A percentile compares a stretch with the other conserved stretches of the same genome.
Conservation (phyloP, 2,113 vertebrate genomes). For the Nibea coibor region DNA sequence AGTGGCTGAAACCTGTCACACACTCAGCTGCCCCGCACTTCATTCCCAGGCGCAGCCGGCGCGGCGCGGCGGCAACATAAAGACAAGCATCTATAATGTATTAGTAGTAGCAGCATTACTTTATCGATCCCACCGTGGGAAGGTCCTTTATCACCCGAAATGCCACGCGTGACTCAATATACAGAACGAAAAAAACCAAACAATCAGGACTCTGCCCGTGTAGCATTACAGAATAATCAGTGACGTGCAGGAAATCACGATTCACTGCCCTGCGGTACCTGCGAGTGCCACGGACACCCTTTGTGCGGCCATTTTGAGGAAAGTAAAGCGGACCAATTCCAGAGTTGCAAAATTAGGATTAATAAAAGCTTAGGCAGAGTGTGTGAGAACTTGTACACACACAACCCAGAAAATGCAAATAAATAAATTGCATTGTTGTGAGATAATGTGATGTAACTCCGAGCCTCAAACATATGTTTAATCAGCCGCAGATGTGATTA, state of each 20-base stretch:
- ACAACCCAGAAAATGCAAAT: not conserved
- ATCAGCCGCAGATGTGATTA: constrained; percentile 48
- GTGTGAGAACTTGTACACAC: not conserved
- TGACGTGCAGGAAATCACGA: constrained; percentile 43
- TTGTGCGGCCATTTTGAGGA: not conserved
- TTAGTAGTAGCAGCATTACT: constrained; percentile 32
- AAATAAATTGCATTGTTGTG: constrained; percentile 16
- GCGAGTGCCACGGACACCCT: not conserved
- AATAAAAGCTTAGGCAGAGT: not conserved
- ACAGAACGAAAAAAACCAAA: constrained; percentile 15
- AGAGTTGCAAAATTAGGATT: constrained; percentile 2
- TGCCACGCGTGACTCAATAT: constrained; percentile 40
- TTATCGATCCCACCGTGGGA: constrained; percentile 36
- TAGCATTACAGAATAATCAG: constrained; percentile 25
- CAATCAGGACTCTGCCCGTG: constrained; percentile 17
- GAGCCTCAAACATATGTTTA: constrained; percentile 47
- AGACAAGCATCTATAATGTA: constrained; percentile 44
- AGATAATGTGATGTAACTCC: constrained; percentile 12
- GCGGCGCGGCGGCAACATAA: constrained; percentile 13
- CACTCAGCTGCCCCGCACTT: not conserved
- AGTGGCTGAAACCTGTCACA: too few relatives aligned
- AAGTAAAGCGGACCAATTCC: not conserved
- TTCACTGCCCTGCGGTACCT: not conserved
- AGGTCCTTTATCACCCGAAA: constrained; percentile 59
- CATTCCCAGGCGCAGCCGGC: not conserved